Evolutionary conservation across 2,797 vertebrate species (phyloP).

Genomic region (Poeciliopsis gracilis): DNA sequence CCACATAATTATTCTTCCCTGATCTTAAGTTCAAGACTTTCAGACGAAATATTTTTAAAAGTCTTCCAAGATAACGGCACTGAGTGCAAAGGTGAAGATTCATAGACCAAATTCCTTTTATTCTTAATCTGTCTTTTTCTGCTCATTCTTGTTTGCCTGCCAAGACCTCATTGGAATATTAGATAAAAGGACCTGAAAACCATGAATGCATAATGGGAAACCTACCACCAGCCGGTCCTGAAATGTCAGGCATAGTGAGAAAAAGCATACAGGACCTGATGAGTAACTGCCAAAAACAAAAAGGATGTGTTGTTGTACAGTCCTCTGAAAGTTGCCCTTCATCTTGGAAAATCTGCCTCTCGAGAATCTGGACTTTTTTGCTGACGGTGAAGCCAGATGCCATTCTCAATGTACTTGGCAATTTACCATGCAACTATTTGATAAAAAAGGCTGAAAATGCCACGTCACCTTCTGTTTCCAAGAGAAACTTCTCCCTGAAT

Average conservation of each 20-base stretch:
- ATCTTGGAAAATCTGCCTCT: conserved; percentile 41
- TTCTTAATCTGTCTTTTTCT: background rate
- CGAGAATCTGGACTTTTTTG: conserved; percentile 30
- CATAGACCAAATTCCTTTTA: background rate
- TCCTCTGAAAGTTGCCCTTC: conserved; percentile 30
- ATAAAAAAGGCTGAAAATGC: conserved; percentile 17
- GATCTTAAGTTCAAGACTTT: background rate
- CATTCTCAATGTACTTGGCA: conserved; percentile 13
- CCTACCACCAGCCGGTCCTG: background rate
- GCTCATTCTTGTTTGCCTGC: background rate
- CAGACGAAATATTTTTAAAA: background rate
- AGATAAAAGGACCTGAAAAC: background rate
- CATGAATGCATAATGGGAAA: background rate
- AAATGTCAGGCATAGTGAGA: conserved; percentile 9
- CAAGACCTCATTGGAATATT: conserved; percentile 6
- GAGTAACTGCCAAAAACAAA: conserved; percentile 20
- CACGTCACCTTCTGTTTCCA: conserved; percentile 31
- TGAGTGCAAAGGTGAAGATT: background rate
- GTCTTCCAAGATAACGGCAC: background rate
- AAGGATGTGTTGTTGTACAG: conserved; percentile 19
- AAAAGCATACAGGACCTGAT: background rate
- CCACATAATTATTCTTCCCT: background rate
- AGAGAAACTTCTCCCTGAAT: conserved; percentile 45
- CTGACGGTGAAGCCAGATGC: conserved; percentile 33
- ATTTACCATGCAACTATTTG: conserved; percentile 44